Evolutionary conservation across 2,797 vertebrate species (phyloP).

Genomic region (Lindbergichthys nudifrons): DNA sequence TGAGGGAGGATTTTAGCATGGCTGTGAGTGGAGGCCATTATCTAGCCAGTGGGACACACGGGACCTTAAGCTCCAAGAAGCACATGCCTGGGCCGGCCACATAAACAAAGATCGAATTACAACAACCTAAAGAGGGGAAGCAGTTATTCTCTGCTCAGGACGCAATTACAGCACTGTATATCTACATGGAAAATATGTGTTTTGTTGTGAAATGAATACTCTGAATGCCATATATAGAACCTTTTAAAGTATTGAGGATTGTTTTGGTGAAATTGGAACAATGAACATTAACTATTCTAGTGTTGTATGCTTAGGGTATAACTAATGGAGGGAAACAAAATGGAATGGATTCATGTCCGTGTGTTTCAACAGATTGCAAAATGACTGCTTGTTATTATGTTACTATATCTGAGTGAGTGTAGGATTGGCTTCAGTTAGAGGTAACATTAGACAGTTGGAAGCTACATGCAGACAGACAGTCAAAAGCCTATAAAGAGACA

Average conservation of each 20-base stretch:
- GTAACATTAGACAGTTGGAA: constrained; percentile 1
- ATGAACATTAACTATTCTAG: background rate
- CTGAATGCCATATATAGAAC: too few species aligned
- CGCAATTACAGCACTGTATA: too few species aligned
- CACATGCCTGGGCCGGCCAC: too few species aligned
- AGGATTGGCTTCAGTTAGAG: background rate
- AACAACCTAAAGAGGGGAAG: too few species aligned
- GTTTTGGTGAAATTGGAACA: background rate
- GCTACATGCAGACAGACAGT: constrained; percentile 16
- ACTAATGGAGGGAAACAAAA: background rate
- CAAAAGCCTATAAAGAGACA: constrained; percentile 20
- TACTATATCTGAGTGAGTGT: background rate
- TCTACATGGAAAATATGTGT: too few species aligned
- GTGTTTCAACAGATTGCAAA: background rate
- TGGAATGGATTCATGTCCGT: background rate
- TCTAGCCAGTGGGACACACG: too few species aligned
- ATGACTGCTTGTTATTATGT: background rate
- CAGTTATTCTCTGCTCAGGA: too few species aligned
- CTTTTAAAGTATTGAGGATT: constrained; percentile 3
- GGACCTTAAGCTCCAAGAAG: too few species aligned
- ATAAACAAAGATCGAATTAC: too few species aligned
- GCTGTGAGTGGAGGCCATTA: too few species aligned
- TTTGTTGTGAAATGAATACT: too few species aligned
- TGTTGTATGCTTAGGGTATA: background rate
- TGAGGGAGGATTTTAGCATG: too few species aligned